Conservation (phyloP, 2,797 vertebrate genomes). For the Parauchenoglanis punctatus region DNA sequence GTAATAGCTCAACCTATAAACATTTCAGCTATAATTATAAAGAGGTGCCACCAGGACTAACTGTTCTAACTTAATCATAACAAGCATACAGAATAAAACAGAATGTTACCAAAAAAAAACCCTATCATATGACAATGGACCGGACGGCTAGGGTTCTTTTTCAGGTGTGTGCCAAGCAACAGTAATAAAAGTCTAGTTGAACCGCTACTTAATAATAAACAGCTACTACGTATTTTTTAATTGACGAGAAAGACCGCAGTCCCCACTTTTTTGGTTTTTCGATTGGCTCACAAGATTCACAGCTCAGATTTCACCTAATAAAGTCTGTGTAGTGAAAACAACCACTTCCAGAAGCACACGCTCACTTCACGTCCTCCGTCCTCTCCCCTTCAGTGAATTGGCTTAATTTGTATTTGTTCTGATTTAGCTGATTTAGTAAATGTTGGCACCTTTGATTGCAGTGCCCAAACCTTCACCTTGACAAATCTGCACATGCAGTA, state of each 20-base stretch:
- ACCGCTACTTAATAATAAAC: background rate
- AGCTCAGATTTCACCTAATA: background rate
- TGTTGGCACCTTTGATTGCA: constrained; percentile 7
- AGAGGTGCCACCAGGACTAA: background rate
- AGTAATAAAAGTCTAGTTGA: background rate
- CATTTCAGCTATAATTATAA: background rate
- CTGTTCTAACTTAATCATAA: background rate
- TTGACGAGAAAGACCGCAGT: too few relatives aligned
- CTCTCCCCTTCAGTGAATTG: background rate
- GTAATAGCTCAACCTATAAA: background rate
- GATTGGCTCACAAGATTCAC: background rate
- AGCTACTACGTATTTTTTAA: background rate
- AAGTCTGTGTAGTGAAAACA: background rate
- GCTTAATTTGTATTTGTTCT: background rate
- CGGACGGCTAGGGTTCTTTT: too few relatives aligned
- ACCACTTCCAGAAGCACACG: background rate
- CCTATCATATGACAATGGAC: background rate
- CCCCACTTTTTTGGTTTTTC: background rate
- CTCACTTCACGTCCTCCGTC: too few relatives aligned
- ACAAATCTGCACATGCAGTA: constrained; percentile 11
- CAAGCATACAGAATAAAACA: background rate
- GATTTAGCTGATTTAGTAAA: background rate
- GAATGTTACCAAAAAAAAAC: background rate
- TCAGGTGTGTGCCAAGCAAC: background rate
- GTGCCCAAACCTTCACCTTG: background rate